phyloP scores from a whole-genome alignment of 2,888 invertebrate species.

The Sinohyriopsis cumingii region DNA sequence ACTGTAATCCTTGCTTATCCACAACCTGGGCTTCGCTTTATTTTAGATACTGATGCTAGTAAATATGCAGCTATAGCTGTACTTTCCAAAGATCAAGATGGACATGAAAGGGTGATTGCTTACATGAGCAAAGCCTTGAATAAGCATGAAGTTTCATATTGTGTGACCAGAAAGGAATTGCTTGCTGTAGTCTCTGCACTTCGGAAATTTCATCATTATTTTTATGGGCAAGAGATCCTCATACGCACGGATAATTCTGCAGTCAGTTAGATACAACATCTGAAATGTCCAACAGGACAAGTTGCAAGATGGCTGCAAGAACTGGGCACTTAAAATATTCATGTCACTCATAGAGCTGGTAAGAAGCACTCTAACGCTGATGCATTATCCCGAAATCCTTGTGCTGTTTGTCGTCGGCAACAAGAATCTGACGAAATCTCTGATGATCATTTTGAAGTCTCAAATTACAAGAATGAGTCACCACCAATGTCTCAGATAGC shows the following conservation, averaged over 20 bases:
- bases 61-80: conserved; percentile 12
- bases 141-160: conserved; percentile 13
- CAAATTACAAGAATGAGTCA: background rate
- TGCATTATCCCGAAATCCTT: too few species aligned
- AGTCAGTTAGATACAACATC: too few species aligned
- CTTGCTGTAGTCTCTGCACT: conserved; percentile 16
- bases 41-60: conserved; percentile 17
- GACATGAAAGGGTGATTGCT: conserved; percentile 14
- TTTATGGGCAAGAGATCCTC: conserved; percentile 23
- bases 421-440: background rate
- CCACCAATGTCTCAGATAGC: too few species aligned
- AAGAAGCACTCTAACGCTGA: conserved; percentile 23
- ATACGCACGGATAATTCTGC: conserved; percentile 28
- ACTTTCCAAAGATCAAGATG: conserved; percentile 13
- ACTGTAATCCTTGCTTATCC: conserved; percentile 5
- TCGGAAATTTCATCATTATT: conserved; percentile 17
- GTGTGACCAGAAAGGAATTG: conserved; percentile 16
- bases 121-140: conserved; percentile 20
- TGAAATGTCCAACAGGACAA: conserved; percentile 20
- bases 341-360: conserved; percentile 17
- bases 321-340: conserved; percentile 15
- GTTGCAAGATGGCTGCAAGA: conserved; percentile 20
- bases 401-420: too few species aligned
- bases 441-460: background rate
- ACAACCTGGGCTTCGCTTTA: conserved; percentile 5